A percentile compares a stretch with the other conserved stretches of the same genome.
Conservation (phyloP, 37 sponge, comb jelly and placozoan species). For the Ianthella basta region DNA sequence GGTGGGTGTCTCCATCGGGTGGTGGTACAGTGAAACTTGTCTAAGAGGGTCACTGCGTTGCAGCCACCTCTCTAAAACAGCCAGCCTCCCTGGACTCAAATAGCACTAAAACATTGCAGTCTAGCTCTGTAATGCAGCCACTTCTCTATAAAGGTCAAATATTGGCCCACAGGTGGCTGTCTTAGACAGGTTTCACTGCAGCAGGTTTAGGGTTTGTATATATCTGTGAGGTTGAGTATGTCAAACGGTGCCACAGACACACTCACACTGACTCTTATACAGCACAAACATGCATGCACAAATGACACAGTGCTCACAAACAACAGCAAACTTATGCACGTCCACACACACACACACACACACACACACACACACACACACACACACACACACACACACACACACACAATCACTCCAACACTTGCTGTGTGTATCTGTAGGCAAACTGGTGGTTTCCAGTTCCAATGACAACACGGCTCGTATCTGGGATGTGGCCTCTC, state of each 20-base stretch:
- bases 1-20: not conserved
- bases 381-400: not conserved
- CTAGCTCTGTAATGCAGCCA: too few species aligned
- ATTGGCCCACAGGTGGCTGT: too few species aligned
- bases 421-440: conserved; percentile 25
- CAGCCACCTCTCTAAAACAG: too few species aligned
- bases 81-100: too few species aligned
- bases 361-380: conserved; percentile 4
- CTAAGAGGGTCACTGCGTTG: too few species aligned
- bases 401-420: not conserved
- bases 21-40: too few species aligned
- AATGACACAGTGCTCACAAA: not conserved
- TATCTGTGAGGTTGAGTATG: too few species aligned
- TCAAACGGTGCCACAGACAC: too few species aligned
- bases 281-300: conserved; percentile 3
- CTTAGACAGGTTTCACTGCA: too few species aligned
- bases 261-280: not conserved
- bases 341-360: not conserved
- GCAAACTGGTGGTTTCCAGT: conserved; percentile 65
- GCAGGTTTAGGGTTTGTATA: too few species aligned
- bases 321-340: not conserved
- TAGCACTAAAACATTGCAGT: too few species aligned
- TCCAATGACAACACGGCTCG: conserved; percentile 67
- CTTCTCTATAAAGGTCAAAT: too few species aligned
- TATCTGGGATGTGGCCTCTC: conserved; percentile 69